Conservation (phyloP, 1,140 invertebrate species). For the Heterodera schachtii region DNA sequence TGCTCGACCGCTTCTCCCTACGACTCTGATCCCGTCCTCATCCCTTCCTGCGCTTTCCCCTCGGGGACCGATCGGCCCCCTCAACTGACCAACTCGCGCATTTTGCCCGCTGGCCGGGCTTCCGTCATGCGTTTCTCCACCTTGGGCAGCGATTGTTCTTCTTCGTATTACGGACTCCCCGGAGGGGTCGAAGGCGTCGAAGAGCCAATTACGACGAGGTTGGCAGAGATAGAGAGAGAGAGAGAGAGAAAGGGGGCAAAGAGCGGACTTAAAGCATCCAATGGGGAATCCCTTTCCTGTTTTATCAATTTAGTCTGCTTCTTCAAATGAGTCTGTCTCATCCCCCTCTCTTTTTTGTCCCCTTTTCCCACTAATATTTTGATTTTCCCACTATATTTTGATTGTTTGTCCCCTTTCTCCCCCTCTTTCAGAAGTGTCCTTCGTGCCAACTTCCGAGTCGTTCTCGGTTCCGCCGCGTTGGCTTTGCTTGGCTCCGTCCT, state of each 20-base stretch:
- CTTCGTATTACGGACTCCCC: slow-evolving; percentile 22
- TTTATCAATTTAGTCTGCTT: too few species aligned
- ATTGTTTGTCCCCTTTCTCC: too few species aligned
- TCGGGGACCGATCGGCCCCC: background rate
- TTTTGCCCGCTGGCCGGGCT: background rate
- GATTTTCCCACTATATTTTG: too few species aligned
- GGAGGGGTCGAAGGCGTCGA: background rate
- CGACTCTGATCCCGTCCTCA: background rate
- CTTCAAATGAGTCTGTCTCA: too few species aligned
- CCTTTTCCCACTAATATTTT: too few species aligned
- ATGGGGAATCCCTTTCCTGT: too few species aligned
- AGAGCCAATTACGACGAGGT: background rate
- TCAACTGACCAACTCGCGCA: background rate
- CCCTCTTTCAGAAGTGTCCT: slow-evolving; percentile 38
- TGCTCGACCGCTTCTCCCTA: slow-evolving; percentile 6
- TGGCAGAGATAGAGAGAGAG: background rate
- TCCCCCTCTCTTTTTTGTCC: too few species aligned
- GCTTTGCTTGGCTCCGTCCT: slow-evolving; percentile 44
- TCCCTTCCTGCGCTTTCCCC: background rate
- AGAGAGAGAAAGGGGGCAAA: too few species aligned
- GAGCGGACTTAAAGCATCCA: too few species aligned
- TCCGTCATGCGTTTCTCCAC: slow-evolving; percentile 8
- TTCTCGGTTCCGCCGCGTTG: slow-evolving; percentile 49
- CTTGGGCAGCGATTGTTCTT: slow-evolving; percentile 19
- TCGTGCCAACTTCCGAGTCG: slow-evolving; percentile 50